These are phyloP conservation scores for Pecten maximus DNA, from an alignment of 2,888 invertebrate species.

Conservation along the genomic window DNA sequence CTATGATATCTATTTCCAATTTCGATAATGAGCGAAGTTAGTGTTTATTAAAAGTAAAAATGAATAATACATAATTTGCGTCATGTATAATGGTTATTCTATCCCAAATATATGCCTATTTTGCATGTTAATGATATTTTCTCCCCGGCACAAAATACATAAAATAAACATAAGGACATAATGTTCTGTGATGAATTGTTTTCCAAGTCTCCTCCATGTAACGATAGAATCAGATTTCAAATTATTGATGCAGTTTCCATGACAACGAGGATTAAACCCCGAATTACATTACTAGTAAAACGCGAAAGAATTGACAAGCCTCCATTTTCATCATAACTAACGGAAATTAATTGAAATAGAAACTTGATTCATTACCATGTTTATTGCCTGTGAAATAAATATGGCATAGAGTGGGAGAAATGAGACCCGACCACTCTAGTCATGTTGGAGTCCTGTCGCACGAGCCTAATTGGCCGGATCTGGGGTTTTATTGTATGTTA, in stretches of 20 bases:
- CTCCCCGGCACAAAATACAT: not conserved
- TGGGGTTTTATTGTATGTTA: not conserved
- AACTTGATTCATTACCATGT: not conserved
- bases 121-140: not conserved
- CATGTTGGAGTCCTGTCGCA: not conserved
- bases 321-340: not conserved
- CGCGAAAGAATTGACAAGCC: not conserved
- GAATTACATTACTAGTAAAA: not conserved
- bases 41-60: no score
- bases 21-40: no score
- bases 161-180: not conserved
- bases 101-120: not conserved
- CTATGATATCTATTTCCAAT: no score
- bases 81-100: not conserved
- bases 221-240: not conserved
- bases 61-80: not conserved
- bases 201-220: not conserved
- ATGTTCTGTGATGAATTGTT: not conserved
- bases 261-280: not conserved
- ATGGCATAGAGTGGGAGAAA: not conserved
- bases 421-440: not conserved
- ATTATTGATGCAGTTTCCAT: not conserved
- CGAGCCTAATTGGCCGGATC: not conserved
- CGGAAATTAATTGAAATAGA: not conserved
- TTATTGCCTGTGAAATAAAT: not conserved